Base-by-base conservation (phyloP, 1,140 invertebrate genomes). In the Parapsyche elsis region DNA sequence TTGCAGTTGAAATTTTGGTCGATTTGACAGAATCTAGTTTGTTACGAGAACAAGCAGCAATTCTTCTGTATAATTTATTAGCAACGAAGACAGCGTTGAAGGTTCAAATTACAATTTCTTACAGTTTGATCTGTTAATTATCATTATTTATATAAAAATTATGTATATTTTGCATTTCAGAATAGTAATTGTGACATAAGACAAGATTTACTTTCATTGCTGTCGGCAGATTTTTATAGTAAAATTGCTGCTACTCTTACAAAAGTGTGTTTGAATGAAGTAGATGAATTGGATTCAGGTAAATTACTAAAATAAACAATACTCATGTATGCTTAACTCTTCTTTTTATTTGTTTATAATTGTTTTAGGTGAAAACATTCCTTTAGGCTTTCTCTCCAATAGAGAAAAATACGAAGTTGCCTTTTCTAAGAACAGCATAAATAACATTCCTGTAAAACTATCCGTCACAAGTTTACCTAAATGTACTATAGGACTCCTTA, bases 1-100 rank as follows among this genome's bases (percentile, higher is more conserved):
- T 79, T 21, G 79, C 70, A 45, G 49, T 79, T 46, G 38, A 78
- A n/a, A 77, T 38, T 76, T 61, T 83, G 19, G 49, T 30, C 9
- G 78, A 83, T 73, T 26, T 81, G 10, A 67, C 64, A 7, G 80
- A 81, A 26, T 73, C 80, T 0, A 83, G 74, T 78, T n/a, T 83
- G 5, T 57, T 81, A 64, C 46, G 82, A 53, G 80, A 83, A 38
- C 80, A 83, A 70, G 80, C 82, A 14, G 82, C 82, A 1, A 78
- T 78, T 49, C 38, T 81, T 38, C 21, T 83, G n/a, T 77, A 67
- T 30, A 83, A 83, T 74, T 44, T 81, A 12, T 74, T 83, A 73
- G 73, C 77, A n/a, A 71, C 7, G 4, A 77, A 78, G 16, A 14
- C 10, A 70, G 49, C 12, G 1, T 49, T 5, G 0, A 70, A 78